These are phyloP conservation scores for Sphinx pinastri DNA, from an alignment of 2,888 invertebrate genomes.

Conservation along the genomic window DNA sequence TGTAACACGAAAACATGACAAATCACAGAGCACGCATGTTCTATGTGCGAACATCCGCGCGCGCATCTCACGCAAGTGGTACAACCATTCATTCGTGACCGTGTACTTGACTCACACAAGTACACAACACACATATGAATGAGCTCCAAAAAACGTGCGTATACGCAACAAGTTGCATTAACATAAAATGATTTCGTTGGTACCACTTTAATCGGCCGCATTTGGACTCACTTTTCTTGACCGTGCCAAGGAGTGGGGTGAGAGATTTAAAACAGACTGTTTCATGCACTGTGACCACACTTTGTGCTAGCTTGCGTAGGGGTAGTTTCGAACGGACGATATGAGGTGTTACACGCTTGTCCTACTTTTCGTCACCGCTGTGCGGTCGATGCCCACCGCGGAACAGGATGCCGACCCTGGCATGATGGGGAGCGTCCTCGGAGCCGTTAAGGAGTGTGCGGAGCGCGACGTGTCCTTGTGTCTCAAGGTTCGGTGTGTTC, in stretches of 20 bases:
- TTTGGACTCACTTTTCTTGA: slow-evolving; percentile 78
- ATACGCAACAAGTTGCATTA: slow-evolving; percentile 66
- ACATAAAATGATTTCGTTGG: slow-evolving; percentile 71
- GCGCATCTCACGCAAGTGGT: slow-evolving; percentile 45
- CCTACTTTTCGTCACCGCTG: slow-evolving; percentile 79
- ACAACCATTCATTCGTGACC: slow-evolving; percentile 50
- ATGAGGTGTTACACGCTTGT: slow-evolving; percentile 78
- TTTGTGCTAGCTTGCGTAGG: slow-evolving; percentile 76
- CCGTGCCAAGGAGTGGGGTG: slow-evolving; percentile 73
- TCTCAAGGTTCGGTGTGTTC: slow-evolving; percentile 85
- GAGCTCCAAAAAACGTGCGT: slow-evolving; percentile 64
- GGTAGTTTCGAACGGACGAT: slow-evolving; percentile 64
- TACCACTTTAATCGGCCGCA: slow-evolving; percentile 72
- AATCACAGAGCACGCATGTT: slow-evolving; percentile 10
- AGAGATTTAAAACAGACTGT: slow-evolving; percentile 76
- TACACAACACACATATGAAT: slow-evolving; percentile 50
- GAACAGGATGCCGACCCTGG: slow-evolving; percentile 81
- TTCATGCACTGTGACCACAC: slow-evolving; percentile 72
- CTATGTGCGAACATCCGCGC: slow-evolving; percentile 25
- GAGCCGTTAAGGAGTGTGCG: slow-evolving; percentile 88
- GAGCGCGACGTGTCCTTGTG: slow-evolving; percentile 88
- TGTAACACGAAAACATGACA: slow-evolving; percentile 21
- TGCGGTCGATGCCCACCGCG: slow-evolving; percentile 76
- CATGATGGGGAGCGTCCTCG: slow-evolving; percentile 79
- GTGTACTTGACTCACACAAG: slow-evolving; percentile 40